Base-by-base conservation (phyloP, 2,888 invertebrate species). In the Drosophila quinaria region DNA sequence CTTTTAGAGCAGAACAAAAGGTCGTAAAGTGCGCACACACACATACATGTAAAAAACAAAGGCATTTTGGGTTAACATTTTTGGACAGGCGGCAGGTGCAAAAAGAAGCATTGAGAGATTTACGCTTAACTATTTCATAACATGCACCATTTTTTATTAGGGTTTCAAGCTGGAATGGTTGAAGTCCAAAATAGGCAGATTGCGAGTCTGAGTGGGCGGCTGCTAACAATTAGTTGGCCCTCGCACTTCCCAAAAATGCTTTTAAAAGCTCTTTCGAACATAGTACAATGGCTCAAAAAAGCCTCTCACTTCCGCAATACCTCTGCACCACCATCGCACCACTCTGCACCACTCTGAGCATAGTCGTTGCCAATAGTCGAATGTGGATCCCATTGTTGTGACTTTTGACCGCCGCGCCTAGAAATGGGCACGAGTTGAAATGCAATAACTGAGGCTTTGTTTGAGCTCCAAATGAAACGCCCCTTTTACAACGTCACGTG, bases 161-260 rank as follows among this genome's bases (percentile, higher is more conserved):
- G n/a, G 13, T 56, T 63, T 50, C 58, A 19, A 25, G 59, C 19
- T 25, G 25, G 35, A 47, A 44, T 37, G 51, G 50, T 29, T 13
- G 4, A 13, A 35, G 51, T 3, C 5, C 11, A 55, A 55, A 39
- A 44, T n/a, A 33, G 9, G 19, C 17, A n/a, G 37, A 19, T 29
- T 29, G 29, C 29, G 15, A 2, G 2, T 15, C 15, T 4, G 37
- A 17, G 22, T 25, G 33, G 15, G 17, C 6, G 51, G 33, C 41
- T 41, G 68, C 56, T 33, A 63, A 69, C 81, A 84, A 84, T 84
- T 79, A 84, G 76, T 76, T 68, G 42, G 73, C 58, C 70, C 54
- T 64, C 66, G 35, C 68, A 51, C 15, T n/a, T 1, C 17, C 9
- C 35, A 17, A 37, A 15, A 76, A 52, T 68, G 70, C 52, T 75